These are phyloP conservation scores for Matsumyia berberina DNA, from an alignment of 2,888 invertebrate genomes.

Conservation along the genomic window DNA sequence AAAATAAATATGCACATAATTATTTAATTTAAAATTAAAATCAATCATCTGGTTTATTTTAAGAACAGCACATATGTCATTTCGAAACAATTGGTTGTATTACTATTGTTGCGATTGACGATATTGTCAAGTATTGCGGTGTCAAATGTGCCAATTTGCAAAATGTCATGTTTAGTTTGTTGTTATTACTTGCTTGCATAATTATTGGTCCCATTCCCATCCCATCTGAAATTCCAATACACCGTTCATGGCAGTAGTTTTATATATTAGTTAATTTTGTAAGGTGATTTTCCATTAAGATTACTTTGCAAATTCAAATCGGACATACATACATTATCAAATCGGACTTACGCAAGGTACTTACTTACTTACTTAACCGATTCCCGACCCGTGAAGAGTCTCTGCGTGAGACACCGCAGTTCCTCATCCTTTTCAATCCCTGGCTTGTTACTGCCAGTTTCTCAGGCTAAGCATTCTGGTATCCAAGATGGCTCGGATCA, in stretches of 20 bases:
- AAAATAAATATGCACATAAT: neutral
- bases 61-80: slow-evolving; percentile 9
- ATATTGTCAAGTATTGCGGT: slow-evolving; percentile 7
- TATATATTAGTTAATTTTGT: slow-evolving; percentile 8
- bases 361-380: too few species aligned
- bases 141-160: slow-evolving; percentile 27
- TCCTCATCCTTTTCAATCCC: too few species aligned
- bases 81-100: slow-evolving; percentile 7
- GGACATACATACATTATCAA: too few species aligned
- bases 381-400: too few species aligned
- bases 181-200: neutral
- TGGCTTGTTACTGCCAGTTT: too few species aligned
- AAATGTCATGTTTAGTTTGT: neutral
- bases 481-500: too few species aligned
- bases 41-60: slow-evolving; percentile 23
- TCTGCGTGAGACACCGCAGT: too few species aligned
- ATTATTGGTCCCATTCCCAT: too few species aligned
- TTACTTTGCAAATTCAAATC: slow-evolving; percentile 25
- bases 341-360: too few species aligned
- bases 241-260: slow-evolving; percentile 10
- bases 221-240: neutral
- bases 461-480: too few species aligned
- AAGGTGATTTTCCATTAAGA: slow-evolving; percentile 19
- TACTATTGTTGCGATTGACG: slow-evolving; percentile 12
- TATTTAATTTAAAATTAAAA: slow-evolving; percentile 8